Evolutionary conservation across 1,140 invertebrate species (phyloP), one percentile per base, ranked within the genome.

Genomic region (Magallana gigas): DNA sequence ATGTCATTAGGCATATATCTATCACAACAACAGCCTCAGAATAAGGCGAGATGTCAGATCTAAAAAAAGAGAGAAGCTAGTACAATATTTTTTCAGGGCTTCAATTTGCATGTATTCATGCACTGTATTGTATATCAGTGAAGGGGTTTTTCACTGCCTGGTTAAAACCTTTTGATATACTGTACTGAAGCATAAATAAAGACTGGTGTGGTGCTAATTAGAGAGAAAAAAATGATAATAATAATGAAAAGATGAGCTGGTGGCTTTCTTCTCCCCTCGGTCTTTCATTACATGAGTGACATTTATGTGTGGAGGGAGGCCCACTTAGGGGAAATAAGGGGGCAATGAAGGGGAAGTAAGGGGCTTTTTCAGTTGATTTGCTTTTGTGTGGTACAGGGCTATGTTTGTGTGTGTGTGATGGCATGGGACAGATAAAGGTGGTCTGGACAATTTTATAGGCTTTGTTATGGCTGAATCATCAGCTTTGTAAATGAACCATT

Each of bases 221-320:
- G 60, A 12, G 11, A 62, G n/a, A n/a, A 62, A 62, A 62, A 62
- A 62, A 62, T 62, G 60, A 62, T 62, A 12, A 62, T 62, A n/a
- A 62, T 62, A 62, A 62, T 62, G 60, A 62, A 62, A 62, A 62
- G 60, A 62, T 62, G 60, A 62, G 60, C n/a, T 62, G 60, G 14
- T 62, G 60, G 60, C 60, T 62, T 62, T 62, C 60, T 62, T 62
- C 60, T 62, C 60, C 1, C 14, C 60, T 11, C 14, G 59, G 14
- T 16, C 60, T 16, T 62, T 62, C 60, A 62, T 62, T 62, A 62
- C 60, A 12, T 62, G 60, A 62, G 60, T 62, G 60, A 62, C 60
- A 62, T 62, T 62, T 62, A 62, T 12, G 60, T 16, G 60, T 62
- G 60, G 60, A 62, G 11, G n/a, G 60, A 62, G 60, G 60, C 60